Conservation (phyloP, 2,797 vertebrate genomes). For the Enteromius thamalakanensis region DNA sequence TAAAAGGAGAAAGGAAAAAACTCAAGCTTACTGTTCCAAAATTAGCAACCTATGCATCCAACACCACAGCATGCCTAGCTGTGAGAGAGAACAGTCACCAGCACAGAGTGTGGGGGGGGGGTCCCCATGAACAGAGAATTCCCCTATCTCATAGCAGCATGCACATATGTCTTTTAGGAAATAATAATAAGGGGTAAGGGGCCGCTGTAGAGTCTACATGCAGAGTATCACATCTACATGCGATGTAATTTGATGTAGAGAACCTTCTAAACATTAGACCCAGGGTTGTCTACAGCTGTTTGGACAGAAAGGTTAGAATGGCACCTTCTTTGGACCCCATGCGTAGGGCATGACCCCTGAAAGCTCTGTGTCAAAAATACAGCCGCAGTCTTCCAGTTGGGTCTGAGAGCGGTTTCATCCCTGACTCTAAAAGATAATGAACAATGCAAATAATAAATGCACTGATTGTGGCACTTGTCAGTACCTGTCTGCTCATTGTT, state of each 20-base stretch:
- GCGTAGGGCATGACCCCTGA: conserved; percentile 36
- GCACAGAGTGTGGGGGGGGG: conserved; percentile 1
- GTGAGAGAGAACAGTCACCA: conserved; percentile 68
- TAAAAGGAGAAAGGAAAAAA: conserved; percentile 10
- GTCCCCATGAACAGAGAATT: conserved; percentile 43
- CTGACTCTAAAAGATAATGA: not conserved
- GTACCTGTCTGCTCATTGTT: conserved; percentile 1
- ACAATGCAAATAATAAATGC: not conserved
- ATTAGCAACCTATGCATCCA: conserved; percentile 59
- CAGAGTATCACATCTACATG: not conserved
- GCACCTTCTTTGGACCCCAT: conserved; percentile 43
- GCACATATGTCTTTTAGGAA: conserved; percentile 25
- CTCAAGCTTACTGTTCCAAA: conserved; percentile 48
- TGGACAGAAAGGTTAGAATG: not conserved
- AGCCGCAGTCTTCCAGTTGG: conserved; percentile 42
- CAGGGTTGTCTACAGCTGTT: not conserved
- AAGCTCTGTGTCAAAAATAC: conserved; percentile 42
- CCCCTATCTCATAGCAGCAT: conserved; percentile 28
- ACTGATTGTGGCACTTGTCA: not conserved
- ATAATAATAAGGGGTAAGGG: not conserved
- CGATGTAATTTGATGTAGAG: not conserved
- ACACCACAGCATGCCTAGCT: conserved; percentile 66
- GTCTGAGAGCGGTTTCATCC: not conserved
- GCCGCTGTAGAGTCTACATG: not conserved
- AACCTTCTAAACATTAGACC: not conserved